Conservation (phyloP, 2,888 invertebrate genomes). For the Pyrochroa serraticornis region DNA sequence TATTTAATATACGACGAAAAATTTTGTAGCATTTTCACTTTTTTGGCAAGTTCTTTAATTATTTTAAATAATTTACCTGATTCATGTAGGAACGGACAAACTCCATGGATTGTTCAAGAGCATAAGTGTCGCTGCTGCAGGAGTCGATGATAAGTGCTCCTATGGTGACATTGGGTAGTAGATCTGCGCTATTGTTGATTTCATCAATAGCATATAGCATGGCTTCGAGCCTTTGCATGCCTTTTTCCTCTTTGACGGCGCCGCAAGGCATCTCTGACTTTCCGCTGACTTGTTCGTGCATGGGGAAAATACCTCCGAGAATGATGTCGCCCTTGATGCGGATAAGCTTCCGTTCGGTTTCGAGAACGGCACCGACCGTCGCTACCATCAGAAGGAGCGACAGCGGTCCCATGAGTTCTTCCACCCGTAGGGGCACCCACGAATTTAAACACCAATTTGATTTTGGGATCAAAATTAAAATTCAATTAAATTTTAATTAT, state of each 20-base stretch:
- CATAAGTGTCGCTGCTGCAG: constrained; percentile 70
- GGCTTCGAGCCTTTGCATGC: constrained; percentile 73
- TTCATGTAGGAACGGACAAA: constrained; percentile 68
- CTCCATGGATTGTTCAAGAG: constrained; percentile 71
- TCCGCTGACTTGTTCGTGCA: constrained; percentile 65
- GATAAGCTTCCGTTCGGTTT: constrained; percentile 47
- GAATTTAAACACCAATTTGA: constrained; percentile 22
- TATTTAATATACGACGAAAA: too few relatives aligned
- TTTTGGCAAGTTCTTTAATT: too few relatives aligned
- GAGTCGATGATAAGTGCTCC: constrained; percentile 68
- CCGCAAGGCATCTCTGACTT: constrained; percentile 59
- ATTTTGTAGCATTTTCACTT: too few relatives aligned
- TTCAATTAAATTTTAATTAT: constrained; percentile 34
- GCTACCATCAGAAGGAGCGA: constrained; percentile 28
- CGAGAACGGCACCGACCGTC: constrained; percentile 33
- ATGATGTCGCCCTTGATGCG: constrained; percentile 67
- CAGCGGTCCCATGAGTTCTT: constrained; percentile 24
- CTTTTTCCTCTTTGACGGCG: constrained; percentile 69
- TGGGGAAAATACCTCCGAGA: constrained; percentile 72
- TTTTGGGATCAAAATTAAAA: constrained; percentile 27
- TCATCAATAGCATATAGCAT: constrained; percentile 70
- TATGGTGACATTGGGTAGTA: constrained; percentile 68
- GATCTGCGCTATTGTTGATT: constrained; percentile 64
- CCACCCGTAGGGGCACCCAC: constrained; percentile 16
- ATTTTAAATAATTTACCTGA: constrained; percentile 55